These are phyloP conservation scores for Malacoctenus gilli DNA, from an alignment of 2,797 vertebrate genomes.

Conservation along the genomic window DNA sequence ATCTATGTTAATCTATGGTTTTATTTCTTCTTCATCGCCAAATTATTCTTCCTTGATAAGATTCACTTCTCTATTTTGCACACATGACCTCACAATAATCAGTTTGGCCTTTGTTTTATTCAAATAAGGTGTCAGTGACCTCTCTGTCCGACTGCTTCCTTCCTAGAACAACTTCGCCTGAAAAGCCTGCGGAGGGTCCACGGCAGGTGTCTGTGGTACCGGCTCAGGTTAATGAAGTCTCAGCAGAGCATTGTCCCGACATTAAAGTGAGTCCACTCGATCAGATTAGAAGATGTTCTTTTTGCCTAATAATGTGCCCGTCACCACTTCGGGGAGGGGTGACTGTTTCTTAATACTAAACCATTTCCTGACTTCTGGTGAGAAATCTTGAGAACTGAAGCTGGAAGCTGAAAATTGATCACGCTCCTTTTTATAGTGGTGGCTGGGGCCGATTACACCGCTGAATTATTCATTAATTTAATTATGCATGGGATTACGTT, in stretches of 20 bases:
- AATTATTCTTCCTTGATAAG: too few relatives aligned
- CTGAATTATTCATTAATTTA: conserved; percentile 2
- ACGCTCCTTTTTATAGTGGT: too few relatives aligned
- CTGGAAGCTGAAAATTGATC: too few relatives aligned
- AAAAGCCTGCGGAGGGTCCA: conserved; percentile 95
- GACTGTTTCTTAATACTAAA: too few relatives aligned
- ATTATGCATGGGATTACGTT: background rate
- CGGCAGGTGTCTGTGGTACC: conserved; percentile 97
- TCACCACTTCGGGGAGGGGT: background rate
- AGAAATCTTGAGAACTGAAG: too few relatives aligned
- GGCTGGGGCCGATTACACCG: background rate
- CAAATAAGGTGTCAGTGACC: background rate
- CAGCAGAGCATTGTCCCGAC: conserved; percentile 95
- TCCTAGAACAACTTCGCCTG: conserved; percentile 95
- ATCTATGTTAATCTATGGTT: too few relatives aligned
- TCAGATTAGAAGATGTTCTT: too few relatives aligned
- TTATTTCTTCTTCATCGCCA: too few relatives aligned
- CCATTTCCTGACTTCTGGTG: too few relatives aligned
- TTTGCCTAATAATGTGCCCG: background rate
- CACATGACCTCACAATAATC: too few relatives aligned
- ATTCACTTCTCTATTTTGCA: too few relatives aligned
- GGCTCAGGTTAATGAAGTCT: conserved; percentile 92
- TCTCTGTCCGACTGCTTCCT: background rate
- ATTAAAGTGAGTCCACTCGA: conserved; percentile 88
- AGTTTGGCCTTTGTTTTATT: too few relatives aligned